A percentile compares a stretch with the other conserved stretches of the same genome.
These are phyloP conservation scores for Psophia crepitans DNA, from an alignment of 2,113 vertebrate genomes.

Conservation along the genomic window DNA sequence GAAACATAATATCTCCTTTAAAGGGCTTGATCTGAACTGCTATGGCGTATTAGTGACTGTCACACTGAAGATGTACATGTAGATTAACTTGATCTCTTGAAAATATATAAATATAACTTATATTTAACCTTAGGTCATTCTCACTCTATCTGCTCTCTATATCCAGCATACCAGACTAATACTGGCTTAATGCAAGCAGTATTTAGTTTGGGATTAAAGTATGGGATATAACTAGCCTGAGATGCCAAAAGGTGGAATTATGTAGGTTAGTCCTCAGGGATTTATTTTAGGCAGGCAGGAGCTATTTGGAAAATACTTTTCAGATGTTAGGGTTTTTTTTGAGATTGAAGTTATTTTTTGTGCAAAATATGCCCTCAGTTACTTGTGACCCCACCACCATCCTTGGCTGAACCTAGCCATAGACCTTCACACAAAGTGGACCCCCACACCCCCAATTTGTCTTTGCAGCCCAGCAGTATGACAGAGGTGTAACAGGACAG, in stretches of 20 bases:
- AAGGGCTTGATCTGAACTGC: background rate
- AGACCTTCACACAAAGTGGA: background rate
- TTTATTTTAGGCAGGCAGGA: background rate
- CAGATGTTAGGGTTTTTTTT: background rate
- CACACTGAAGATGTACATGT: background rate
- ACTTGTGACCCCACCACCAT: background rate
- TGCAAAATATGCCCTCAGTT: background rate
- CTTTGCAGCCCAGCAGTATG: background rate
- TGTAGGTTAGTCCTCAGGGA: background rate
- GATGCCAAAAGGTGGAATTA: background rate
- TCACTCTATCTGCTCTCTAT: background rate
- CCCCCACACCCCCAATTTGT: rapidly evolving
- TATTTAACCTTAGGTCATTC: background rate
- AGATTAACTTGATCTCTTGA: background rate
- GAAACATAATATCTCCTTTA: background rate
- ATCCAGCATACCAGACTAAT: background rate
- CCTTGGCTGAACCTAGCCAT: background rate
- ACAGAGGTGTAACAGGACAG: background rate
- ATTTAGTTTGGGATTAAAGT: background rate
- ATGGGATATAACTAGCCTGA: background rate
- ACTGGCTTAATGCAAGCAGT: background rate
- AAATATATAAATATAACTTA: background rate
- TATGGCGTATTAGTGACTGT: background rate
- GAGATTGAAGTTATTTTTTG: background rate
- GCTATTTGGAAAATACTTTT: background rate